Percentiles rank a stretch among this genome's conserved stretches.
These are phyloP conservation scores for Alectura lathami DNA, from an alignment of 2,113 vertebrate genomes.

Conservation along the genomic window DNA sequence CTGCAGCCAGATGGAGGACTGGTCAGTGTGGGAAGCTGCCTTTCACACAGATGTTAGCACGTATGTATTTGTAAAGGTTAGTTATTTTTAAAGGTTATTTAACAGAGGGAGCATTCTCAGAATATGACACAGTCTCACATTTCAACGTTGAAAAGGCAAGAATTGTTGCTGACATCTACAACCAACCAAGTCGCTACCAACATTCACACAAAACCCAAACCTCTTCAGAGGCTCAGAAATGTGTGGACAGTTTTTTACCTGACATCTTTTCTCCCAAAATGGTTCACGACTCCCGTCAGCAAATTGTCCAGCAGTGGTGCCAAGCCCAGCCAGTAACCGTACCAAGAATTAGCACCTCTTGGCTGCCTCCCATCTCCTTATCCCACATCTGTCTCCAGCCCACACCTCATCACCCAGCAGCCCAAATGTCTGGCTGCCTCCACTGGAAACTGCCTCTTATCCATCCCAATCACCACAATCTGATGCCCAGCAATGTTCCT, in stretches of 20 bases:
- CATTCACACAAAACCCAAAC: background rate
- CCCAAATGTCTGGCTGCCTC: background rate
- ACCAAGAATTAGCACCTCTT: background rate
- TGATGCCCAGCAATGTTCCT: background rate
- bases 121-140: conserved; percentile 36
- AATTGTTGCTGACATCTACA: conserved; percentile 57
- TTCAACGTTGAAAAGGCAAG: conserved; percentile 42
- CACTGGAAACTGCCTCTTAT: background rate
- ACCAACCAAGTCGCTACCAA: background rate
- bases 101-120: conserved; percentile 46
- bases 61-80: conserved; percentile 34
- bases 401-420: background rate
- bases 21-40: conserved; percentile 69
- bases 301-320: background rate
- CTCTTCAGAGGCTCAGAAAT: conserved; percentile 25
- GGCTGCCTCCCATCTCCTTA: background rate
- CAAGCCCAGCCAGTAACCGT: background rate
- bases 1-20: conserved; percentile 68
- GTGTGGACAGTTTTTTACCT: background rate
- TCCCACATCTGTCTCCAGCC: background rate
- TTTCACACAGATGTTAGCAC: conserved; percentile 52
- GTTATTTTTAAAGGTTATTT: conserved; percentile 68
- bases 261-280: background rate
- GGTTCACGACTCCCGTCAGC: background rate
- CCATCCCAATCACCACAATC: background rate